Evolutionary conservation across 2,797 vertebrate species (phyloP), one percentile per base, ranked within the genome.

Genomic region (Aulostomus chinensis): DNA sequence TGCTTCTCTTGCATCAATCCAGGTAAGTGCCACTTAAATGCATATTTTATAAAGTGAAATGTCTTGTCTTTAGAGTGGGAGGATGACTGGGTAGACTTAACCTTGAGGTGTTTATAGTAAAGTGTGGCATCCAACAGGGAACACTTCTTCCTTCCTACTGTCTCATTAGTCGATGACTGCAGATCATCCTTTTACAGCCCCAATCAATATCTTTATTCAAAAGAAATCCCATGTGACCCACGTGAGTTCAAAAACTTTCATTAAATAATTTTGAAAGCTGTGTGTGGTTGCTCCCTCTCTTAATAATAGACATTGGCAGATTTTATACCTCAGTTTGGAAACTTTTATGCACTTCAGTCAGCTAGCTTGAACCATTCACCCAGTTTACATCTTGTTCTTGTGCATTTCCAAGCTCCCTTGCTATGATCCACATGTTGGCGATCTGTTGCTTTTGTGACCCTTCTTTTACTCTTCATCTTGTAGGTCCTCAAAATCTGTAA

Each of bases 21-120:
- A 67, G 69, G 48, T 76, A 80, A 81, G 58, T 74, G 58, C 45
- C 54, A 45, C 45, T 61, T 58, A 40, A 33, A 20, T 51, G 30
- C 28, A 51, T 54, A 38, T 60, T 62, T 70, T 9, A 36, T 16
- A 70, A 51, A 67, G 58, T 40, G 32, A 52, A 68, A 72, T 32
- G 21, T 48, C 9, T 47, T 24, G 12, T 15, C 13, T 68, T 15
- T 38, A 22, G 58, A 57, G 72, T 61, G 33, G 69, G 58, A 73
- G 65, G 65, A 58, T 46, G 62, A 56, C 51, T 58, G 42, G 32
- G 15, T 39, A 13, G n/a, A 11, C 69, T 74, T 74, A 32, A 57
- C 58, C 70, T 73, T 51, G 49, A 67, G 45, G 42, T 65, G 48
- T 74, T 71, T 53, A 62, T 37, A 60, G 58, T 28, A 4, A 32